Percentiles rank a stretch among this genome's conserved stretches.
Conservation (phyloP, 2,113 vertebrate genomes). For the Chlorodrepanis virens region DNA sequence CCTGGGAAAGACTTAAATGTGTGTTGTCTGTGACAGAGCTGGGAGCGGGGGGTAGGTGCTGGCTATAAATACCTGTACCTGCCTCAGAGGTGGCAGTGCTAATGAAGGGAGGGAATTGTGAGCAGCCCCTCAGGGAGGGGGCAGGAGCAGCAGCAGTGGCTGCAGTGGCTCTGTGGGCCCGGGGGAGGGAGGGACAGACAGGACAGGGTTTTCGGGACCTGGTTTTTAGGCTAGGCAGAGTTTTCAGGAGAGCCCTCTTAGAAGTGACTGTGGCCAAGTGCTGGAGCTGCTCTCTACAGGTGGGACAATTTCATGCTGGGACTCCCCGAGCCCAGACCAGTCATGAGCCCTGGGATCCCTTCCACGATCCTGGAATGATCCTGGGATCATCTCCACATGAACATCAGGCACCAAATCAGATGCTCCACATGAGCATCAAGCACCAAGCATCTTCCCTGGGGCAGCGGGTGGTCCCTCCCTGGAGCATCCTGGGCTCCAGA, state of each 20-base stretch:
- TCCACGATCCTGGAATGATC: not conserved
- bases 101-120: slow-evolving; percentile 56
- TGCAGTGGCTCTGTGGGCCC: not conserved
- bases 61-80: slow-evolving; percentile 51
- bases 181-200: not conserved
- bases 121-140: not conserved
- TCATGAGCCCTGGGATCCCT: not conserved
- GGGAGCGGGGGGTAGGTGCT: not conserved
- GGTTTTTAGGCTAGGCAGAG: not conserved
- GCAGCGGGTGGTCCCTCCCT: accelerated
- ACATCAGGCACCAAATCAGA: not conserved
- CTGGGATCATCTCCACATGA: not conserved
- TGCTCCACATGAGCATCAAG: not conserved
- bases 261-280: not conserved
- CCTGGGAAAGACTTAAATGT: not conserved
- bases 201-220: not conserved
- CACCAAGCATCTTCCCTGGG: not conserved
- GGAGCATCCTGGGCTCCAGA: not conserved
- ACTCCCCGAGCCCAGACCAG: too few relatives aligned
- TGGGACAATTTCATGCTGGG: not conserved
- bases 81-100: not conserved
- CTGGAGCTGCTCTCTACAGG: not conserved
- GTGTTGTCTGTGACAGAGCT: not conserved
- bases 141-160: not conserved
- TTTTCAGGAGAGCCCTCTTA: not conserved